A percentile compares a stretch with the other conserved stretches of the same genome.
Conservation (phyloP, 2,113 vertebrate species). For the Bostrychus sinensis region DNA sequence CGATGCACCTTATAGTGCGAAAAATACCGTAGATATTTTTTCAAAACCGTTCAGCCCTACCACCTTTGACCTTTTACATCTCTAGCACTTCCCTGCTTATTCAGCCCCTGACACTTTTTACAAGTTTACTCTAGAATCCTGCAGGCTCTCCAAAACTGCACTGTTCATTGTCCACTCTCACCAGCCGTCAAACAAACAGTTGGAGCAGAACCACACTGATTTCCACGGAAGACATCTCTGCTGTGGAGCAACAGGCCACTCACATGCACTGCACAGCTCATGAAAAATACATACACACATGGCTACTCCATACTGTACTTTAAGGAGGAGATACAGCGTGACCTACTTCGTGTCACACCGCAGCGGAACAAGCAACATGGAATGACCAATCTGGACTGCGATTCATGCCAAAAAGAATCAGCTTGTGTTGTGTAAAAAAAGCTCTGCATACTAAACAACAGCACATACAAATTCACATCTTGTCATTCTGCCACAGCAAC, state of each 20-base stretch:
- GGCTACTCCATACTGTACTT: slow-evolving; percentile 37
- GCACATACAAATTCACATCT: background rate
- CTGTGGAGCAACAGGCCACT: slow-evolving; percentile 11
- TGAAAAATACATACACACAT: slow-evolving; percentile 62
- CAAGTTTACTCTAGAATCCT: slow-evolving; percentile 26
- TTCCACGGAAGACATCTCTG: slow-evolving; percentile 28
- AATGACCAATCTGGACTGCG: background rate
- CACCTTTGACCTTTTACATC: slow-evolving; percentile 6
- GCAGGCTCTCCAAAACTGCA: slow-evolving; percentile 22
- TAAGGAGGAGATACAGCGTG: slow-evolving; percentile 33
- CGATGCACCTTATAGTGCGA: too few relatives aligned
- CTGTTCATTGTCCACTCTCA: slow-evolving; percentile 12
- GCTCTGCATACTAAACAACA: too few relatives aligned
- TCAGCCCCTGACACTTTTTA: slow-evolving; percentile 34
- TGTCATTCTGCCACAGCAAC: background rate
- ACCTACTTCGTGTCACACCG: slow-evolving; percentile 57
- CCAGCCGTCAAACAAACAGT: slow-evolving; percentile 34
- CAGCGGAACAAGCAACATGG: slow-evolving; percentile 2
- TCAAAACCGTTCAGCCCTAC: too few relatives aligned
- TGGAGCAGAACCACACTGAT: slow-evolving; percentile 35
- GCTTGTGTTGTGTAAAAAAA: too few relatives aligned
- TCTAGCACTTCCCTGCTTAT: slow-evolving; percentile 44
- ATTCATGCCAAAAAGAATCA: too few relatives aligned
- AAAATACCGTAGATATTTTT: too few relatives aligned
- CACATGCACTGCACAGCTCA: slow-evolving; percentile 28